A percentile compares a stretch with the other conserved stretches of the same genome.
phyloP scores from a whole-genome alignment of 92 coral and sea anemone genomes.

The Heliopora coerulea region DNA sequence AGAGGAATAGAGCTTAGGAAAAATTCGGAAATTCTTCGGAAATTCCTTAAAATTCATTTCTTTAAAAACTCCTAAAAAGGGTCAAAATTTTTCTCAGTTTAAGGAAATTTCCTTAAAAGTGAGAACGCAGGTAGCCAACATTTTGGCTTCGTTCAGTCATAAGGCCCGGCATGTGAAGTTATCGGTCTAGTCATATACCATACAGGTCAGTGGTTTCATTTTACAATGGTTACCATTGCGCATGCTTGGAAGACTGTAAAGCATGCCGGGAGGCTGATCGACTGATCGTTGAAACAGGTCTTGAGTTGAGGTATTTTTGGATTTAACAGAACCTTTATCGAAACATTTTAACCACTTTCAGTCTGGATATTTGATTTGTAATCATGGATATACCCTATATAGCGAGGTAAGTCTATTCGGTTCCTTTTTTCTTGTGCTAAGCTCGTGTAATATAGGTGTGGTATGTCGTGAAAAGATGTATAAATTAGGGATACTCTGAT shows the following conservation, averaged over 20 bases:
- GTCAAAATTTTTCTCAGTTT: too few relatives aligned
- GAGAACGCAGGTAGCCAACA: too few relatives aligned
- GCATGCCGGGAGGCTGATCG: slow-evolving; percentile 35
- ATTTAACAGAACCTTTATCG: neutral
- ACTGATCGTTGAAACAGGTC: slow-evolving; percentile 26
- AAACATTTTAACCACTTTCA: slow-evolving; percentile 1
- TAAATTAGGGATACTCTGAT: slow-evolving; percentile 10
- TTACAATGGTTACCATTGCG: neutral
- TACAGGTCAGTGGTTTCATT: too few relatives aligned
- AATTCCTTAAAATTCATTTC: too few relatives aligned
- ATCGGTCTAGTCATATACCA: too few relatives aligned
- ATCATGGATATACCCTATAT: slow-evolving; percentile 14
- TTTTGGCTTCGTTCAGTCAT: too few relatives aligned
- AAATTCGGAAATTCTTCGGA: too few relatives aligned
- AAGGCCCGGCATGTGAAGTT: too few relatives aligned
- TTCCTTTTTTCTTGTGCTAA: neutral
- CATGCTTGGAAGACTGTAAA: slow-evolving; percentile 17
- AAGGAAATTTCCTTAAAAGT: too few relatives aligned
- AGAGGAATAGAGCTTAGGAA: too few relatives aligned
- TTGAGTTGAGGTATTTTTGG: slow-evolving; percentile 8
- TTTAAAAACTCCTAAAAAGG: too few relatives aligned
- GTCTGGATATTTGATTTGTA: slow-evolving; percentile 19
- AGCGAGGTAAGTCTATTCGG: slow-evolving; percentile 17
- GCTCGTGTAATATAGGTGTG: neutral
- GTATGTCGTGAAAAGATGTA: neutral